These are phyloP conservation scores for Pyrrhia umbra DNA, from an alignment of 2,888 invertebrate species.

Conservation along the genomic window DNA sequence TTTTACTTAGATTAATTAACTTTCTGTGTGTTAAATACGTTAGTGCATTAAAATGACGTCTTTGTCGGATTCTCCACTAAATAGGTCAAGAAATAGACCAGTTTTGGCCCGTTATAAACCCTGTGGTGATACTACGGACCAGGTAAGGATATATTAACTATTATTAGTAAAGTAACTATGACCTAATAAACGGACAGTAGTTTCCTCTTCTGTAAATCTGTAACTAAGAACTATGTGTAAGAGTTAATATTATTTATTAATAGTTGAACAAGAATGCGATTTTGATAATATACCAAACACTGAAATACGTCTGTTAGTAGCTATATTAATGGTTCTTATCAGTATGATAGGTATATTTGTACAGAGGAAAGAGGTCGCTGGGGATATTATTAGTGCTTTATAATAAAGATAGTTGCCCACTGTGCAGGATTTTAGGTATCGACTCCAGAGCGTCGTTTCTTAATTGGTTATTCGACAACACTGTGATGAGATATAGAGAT, in stretches of 20 bases:
- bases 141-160: conserved; percentile 72
- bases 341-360: conserved; percentile 34
- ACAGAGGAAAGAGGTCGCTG: conserved; percentile 53
- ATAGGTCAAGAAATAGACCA: conserved; percentile 82
- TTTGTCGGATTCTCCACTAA: conserved; percentile 82
- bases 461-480: not conserved
- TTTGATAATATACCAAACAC: conserved; percentile 7
- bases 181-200: conserved; percentile 18
- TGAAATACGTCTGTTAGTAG: conserved; percentile 9
- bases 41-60: conserved; percentile 77
- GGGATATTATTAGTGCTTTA: conserved; percentile 47
- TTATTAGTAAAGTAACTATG: conserved; percentile 20
- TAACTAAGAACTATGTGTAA: not conserved
- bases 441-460: not conserved
- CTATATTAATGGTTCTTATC: conserved; percentile 37
- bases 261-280: conserved; percentile 5
- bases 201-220: conserved; percentile 37
- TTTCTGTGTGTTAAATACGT: conserved; percentile 52
- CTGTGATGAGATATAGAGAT: too few relatives aligned
- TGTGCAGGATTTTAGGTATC: conserved; percentile 7
- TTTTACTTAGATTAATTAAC: too few relatives aligned
- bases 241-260: not conserved
- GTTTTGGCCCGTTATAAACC: conserved; percentile 85
- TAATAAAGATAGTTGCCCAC: conserved; percentile 5
- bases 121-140: conserved; percentile 72